A percentile compares a stretch with the other conserved stretches of the same genome.
Evolutionary conservation across 2,113 vertebrate genomes (phyloP).

Genomic region (Atrichornis clamosus): DNA sequence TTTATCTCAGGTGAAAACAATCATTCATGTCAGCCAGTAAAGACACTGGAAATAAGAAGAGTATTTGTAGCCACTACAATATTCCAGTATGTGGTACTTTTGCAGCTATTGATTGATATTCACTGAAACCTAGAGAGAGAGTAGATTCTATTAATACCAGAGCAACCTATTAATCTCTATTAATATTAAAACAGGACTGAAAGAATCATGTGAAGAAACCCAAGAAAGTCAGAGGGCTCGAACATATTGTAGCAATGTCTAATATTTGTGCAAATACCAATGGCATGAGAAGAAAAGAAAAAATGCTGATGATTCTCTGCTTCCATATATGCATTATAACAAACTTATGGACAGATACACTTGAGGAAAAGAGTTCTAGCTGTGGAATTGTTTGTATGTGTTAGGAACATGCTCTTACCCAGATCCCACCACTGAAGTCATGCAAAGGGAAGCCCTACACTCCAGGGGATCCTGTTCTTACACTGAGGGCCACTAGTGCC

Average conservation of each 20-base stretch:
- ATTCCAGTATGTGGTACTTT: background rate
- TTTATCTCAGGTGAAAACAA: slow-evolving; percentile 15
- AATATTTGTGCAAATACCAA: background rate
- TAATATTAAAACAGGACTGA: slow-evolving; percentile 21
- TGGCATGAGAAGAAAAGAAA: background rate
- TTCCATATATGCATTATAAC: background rate
- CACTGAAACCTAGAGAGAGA: background rate
- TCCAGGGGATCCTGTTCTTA: background rate
- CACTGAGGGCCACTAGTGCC: background rate
- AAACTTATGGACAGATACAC: background rate
- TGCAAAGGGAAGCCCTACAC: background rate
- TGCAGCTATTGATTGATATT: slow-evolving; percentile 19
- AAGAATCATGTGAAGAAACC: background rate
- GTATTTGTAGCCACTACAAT: background rate
- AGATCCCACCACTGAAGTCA: background rate
- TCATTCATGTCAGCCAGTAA: background rate
- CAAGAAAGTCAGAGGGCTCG: background rate
- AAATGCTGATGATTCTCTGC: background rate
- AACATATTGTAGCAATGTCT: background rate
- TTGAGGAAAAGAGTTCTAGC: background rate
- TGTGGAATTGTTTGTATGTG: background rate
- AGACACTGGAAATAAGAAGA: background rate
- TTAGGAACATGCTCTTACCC: background rate
- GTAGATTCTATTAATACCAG: slow-evolving; percentile 31
- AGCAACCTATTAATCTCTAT: slow-evolving; percentile 20